phyloP scores from a whole-genome alignment of 2,113 vertebrate genomes.

The Melospiza melodia region DNA sequence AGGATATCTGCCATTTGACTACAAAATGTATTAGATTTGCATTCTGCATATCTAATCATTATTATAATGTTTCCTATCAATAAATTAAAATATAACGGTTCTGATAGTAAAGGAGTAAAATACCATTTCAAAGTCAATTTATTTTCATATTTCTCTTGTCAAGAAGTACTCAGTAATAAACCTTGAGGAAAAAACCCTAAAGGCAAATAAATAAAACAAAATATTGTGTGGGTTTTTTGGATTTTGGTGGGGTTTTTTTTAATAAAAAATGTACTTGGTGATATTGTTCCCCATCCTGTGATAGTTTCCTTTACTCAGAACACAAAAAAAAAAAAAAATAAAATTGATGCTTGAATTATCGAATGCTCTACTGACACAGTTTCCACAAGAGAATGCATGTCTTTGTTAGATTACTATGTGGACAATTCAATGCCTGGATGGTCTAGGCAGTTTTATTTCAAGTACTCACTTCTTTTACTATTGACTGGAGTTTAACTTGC shows the following conservation, averaged over 20 bases:
- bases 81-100: not conserved
- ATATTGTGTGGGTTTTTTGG: not conserved
- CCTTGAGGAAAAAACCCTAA: not conserved
- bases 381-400: not conserved
- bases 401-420: not conserved
- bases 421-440: not conserved
- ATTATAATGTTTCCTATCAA: not conserved
- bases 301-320: not conserved
- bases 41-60: not conserved
- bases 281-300: not conserved
- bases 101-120: not conserved
- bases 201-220: not conserved
- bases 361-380: not conserved
- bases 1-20: not conserved
- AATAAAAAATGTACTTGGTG: not conserved
- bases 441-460: not conserved
- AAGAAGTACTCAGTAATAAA: not conserved
- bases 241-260: too few species aligned
- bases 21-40: slow-evolving; percentile 1
- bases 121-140: not conserved
- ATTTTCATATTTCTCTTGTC: not conserved
- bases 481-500: not conserved
- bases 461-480: not conserved
- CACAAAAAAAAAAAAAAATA: not conserved
- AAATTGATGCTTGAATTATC: not conserved